Evolutionary conservation across 2,113 vertebrate species (phyloP), one percentile per base, ranked within the genome.

Genomic region (Polypterus bichir): DNA sequence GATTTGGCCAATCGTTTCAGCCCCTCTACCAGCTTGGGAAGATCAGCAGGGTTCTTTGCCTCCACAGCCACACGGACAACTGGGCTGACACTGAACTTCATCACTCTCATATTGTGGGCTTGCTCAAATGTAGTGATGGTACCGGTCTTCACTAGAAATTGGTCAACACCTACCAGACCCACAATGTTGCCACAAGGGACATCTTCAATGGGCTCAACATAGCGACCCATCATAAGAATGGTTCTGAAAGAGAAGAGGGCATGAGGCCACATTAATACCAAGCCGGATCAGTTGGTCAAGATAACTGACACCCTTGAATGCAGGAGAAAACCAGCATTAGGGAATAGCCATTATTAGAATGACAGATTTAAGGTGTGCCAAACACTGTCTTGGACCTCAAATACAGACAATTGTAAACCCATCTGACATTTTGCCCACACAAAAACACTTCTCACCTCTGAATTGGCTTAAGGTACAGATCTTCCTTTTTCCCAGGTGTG

Each of bases 21-120:
- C 2, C 94, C 94, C 69, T 98, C 94, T 56, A 98, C 94, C 71
- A 98, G 81, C 68, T 98, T 97, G 70, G 94, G 94, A 70, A 98
- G 82, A 64, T 98, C 92, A 0, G 92, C 88, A 0, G 94, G 91
- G 76, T 97, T 96, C 77, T 92, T 96, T 68, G 90, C 93, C 71
- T 98, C 92, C 54, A 97, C 94, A 0, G 94, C 93, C 6, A 97
- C 87, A 1, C 94, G 88, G 68, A 98, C 94, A 0, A 98, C 94
- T 0, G 94, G 94, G 79, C 94, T 97, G 56, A 97, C 93, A 0
- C 94, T 97, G 83, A 98, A 98, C 79, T 98, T 98, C 94, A 97
- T 98, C 63, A 96, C 93, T 1, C 85, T 87, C 93, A 98, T 90
- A 81, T 98, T 98, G 84, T 98, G 94, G 7, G 94, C 88, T 0